phyloP scores from a whole-genome alignment of 2,797 vertebrate species.

The Halcyon badia region DNA sequence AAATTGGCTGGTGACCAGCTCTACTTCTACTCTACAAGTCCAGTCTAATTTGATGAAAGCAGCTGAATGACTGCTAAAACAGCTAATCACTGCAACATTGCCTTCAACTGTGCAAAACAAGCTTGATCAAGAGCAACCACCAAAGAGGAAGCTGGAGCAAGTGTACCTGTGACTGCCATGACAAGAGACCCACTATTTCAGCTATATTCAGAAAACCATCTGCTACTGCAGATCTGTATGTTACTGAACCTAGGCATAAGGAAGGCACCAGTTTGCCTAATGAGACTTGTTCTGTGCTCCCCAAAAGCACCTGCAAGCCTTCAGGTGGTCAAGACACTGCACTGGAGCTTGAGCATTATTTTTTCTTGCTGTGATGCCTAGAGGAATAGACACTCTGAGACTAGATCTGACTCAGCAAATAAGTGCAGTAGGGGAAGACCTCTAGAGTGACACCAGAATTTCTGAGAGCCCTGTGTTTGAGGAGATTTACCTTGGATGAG shows the following conservation, averaged over 20 bases:
- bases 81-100: neutral
- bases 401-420: neutral
- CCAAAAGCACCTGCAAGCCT: neutral
- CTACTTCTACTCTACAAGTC: neutral
- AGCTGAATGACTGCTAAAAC: neutral
- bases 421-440: neutral
- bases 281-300: neutral
- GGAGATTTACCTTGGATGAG: neutral
- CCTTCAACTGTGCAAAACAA: neutral
- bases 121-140: conserved; percentile 23
- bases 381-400: neutral
- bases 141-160: neutral
- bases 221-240: neutral
- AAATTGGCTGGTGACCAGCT: conserved; percentile 19
- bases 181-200: neutral
- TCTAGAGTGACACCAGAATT: neutral
- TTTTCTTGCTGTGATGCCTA: neutral
- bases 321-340: neutral
- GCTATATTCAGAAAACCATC: conserved; percentile 20
- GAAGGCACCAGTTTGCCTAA: neutral
- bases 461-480: neutral
- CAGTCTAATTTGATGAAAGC: neutral
- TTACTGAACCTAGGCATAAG: neutral
- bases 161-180: neutral
- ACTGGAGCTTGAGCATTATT: neutral